Evolutionary conservation across 2,797 vertebrate species (phyloP), one percentile per base, ranked within the genome.

Genomic region (Danio albolineatus): DNA sequence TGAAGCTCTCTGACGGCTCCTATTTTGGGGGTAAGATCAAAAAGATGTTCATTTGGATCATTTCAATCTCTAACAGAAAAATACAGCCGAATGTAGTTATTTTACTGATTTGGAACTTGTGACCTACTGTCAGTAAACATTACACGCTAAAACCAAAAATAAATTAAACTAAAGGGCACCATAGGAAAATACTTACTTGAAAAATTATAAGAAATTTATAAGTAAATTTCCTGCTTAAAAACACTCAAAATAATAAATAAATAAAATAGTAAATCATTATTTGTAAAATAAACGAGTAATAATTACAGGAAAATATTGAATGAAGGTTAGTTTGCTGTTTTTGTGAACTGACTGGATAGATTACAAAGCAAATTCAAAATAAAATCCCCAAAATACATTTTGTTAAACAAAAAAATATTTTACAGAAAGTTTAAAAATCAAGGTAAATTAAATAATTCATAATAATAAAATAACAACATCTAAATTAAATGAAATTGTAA

Each of bases 1-100:
- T 96, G 95, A 98, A 97, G 78, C 94, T 98, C 19, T 95, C 96
- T 0, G 97, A 97, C 0, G 96, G 97, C 10, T 97, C 96, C 73
- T 98, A 97, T 78, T 97, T 97, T 2, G 97, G 97, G 91, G 97
- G 97, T 97, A 87, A 71, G 88, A 7, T 0, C 28, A 28, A 28
- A 28, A n/a, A 28, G 1, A 28, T 28, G 28, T 28, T 28, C 28
- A 28, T 1, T 28, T 28, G 28, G 28, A 28, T 28, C 28, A 28
- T 19, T 62, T 39, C 56, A 39, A 19, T 16, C 28, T 28, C 28
- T 28, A 28, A 28, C 28, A 28, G 28, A 28, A 28, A n/a, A 28
- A 28, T 28, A 28, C 13, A 59, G 38, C 10, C 1, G 41, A 7
- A 28, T 57, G 17, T 5, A 38, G 28, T 1, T 13, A 13, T 8